These are phyloP conservation scores for Agriotes lineatus DNA, from an alignment of 2,888 invertebrate genomes.

Conservation along the genomic window DNA sequence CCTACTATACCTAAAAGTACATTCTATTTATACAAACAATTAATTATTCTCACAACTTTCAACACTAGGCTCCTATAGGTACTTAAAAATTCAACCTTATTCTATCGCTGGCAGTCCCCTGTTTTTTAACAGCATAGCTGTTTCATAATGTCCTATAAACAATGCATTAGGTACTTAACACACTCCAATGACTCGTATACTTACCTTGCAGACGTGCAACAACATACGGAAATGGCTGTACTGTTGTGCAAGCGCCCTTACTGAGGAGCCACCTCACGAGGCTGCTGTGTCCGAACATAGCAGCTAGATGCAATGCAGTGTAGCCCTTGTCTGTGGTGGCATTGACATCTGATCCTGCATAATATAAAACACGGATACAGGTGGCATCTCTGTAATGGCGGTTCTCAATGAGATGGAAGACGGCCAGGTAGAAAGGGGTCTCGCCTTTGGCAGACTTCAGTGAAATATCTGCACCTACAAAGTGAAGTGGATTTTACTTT, in stretches of 20 bases:
- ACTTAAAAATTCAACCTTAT: no score
- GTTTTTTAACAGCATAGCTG: conserved; percentile 1
- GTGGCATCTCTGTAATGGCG: conserved; percentile 54
- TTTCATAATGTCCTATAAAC: conserved; percentile 37
- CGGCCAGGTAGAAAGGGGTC: conserved; percentile 58
- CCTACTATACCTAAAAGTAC: no score
- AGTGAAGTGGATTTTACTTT: neutral
- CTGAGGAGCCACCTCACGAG: conserved; percentile 57
- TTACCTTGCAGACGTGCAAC: conserved; percentile 48
- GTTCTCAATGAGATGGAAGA: conserved; percentile 55
- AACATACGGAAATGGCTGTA: conserved; percentile 53
- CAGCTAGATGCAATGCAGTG: conserved; percentile 59
- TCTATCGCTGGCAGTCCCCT: neutral
- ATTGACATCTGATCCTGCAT: conserved; percentile 60
- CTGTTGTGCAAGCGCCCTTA: conserved; percentile 51
- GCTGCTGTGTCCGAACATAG: conserved; percentile 57
- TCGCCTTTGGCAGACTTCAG: conserved; percentile 54
- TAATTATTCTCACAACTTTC: no score
- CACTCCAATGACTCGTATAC: neutral
- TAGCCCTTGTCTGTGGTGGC: conserved; percentile 54
- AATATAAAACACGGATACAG: conserved; percentile 58
- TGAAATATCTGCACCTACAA: conserved; percentile 54
- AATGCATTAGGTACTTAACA: neutral
- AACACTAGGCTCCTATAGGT: no score
- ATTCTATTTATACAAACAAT: no score